These are phyloP conservation scores for Nyctibius bracteatus DNA, from an alignment of 2,113 vertebrate genomes.

Conservation along the genomic window DNA sequence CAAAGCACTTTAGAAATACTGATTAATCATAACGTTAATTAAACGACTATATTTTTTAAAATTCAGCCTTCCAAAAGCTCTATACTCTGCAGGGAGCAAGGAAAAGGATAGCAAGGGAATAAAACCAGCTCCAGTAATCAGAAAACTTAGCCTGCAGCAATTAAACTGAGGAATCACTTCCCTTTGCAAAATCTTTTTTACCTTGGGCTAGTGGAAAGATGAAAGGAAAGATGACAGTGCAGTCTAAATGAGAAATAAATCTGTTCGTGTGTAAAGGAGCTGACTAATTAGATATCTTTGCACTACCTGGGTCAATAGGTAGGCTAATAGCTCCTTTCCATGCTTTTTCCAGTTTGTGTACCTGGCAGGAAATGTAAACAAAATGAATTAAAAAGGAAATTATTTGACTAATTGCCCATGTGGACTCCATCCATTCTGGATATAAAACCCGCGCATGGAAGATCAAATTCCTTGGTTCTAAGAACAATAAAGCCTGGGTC, in stretches of 20 bases:
- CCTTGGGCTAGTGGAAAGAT: neutral
- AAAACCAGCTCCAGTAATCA: slow-evolving; percentile 45
- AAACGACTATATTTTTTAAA: neutral
- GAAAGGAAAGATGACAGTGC: slow-evolving; percentile 18
- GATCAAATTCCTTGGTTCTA: neutral
- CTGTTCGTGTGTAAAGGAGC: neutral
- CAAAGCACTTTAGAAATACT: slow-evolving; percentile 46
- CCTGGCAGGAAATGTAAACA: neutral
- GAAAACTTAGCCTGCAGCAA: slow-evolving; percentile 33
- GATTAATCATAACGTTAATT: slow-evolving; percentile 57
- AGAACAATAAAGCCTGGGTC: neutral
- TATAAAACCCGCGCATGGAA: neutral
- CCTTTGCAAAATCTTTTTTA: slow-evolving; percentile 11
- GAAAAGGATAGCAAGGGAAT: neutral
- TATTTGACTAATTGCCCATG: neutral
- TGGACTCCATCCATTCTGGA: neutral
- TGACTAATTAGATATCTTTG: neutral
- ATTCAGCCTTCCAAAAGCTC: neutral
- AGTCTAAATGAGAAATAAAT: neutral
- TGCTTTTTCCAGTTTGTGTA: neutral
- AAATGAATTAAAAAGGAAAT: neutral
- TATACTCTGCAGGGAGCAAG: slow-evolving; percentile 14
- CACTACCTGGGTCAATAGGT: neutral
- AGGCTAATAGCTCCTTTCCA: neutral
- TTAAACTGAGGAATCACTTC: slow-evolving; percentile 35